Percentiles rank a stretch among this genome's conserved stretches.
These are phyloP conservation scores for Timema cristinae DNA, from an alignment of 2,888 invertebrate genomes.

Conservation along the genomic window DNA sequence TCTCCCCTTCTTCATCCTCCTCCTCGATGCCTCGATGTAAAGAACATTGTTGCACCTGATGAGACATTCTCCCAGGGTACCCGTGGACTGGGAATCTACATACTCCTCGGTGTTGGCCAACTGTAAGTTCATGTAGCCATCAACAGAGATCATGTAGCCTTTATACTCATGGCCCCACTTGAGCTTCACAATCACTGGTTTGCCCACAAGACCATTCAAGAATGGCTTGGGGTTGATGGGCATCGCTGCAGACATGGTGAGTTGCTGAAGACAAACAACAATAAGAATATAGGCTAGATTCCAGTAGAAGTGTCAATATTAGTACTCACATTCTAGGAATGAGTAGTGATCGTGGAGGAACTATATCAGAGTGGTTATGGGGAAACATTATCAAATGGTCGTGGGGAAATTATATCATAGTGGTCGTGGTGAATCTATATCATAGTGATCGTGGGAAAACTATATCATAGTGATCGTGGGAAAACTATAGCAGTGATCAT, in stretches of 20 bases:
- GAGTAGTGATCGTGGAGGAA: too few species aligned
- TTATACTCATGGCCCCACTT: slow-evolving; percentile 99
- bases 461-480: too few species aligned
- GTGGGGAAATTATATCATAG: too few species aligned
- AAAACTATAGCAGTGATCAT: too few species aligned
- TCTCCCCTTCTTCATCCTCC: slow-evolving; percentile 96
- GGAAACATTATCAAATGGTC: too few species aligned
- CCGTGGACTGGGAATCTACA: slow-evolving; percentile 87
- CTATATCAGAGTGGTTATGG: too few species aligned
- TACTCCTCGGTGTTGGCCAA: slow-evolving; percentile 97
- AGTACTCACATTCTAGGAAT: too few species aligned
- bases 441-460: too few species aligned
- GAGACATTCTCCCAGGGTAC: slow-evolving; percentile 94
- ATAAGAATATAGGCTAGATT: too few species aligned
- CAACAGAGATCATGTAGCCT: slow-evolving; percentile 95
- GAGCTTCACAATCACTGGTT: slow-evolving; percentile 94
- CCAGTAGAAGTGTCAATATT: too few species aligned
- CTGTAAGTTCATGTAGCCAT: slow-evolving; percentile 99
- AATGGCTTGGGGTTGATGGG: slow-evolving; percentile 99
- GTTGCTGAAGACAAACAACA: not conserved
- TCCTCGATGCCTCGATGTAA: slow-evolving; percentile 94
- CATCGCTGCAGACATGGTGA: slow-evolving; percentile 75
- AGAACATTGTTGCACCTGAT: slow-evolving; percentile 96
- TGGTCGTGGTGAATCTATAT: too few species aligned
- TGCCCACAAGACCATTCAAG: slow-evolving; percentile 95